Percentiles rank a stretch among this genome's conserved stretches.
Evolutionary conservation across 2,113 vertebrate genomes (phyloP).

Genomic region (Lepisosteus oculatus): DNA sequence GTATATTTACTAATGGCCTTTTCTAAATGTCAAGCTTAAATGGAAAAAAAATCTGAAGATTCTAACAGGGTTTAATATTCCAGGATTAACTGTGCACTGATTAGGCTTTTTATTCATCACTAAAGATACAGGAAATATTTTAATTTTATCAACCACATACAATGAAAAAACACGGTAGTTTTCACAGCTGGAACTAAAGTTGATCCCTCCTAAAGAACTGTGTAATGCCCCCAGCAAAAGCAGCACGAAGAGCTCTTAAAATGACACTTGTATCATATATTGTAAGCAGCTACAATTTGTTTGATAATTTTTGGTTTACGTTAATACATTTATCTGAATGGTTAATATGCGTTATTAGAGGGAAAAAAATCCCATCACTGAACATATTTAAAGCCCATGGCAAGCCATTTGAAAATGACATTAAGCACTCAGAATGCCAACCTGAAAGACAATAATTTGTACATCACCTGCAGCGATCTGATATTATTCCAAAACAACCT

Average conservation of each 20-base stretch:
- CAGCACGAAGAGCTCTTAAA: not conserved
- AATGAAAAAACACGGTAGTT: too few relatives aligned
- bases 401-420: not conserved
- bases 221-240: too few relatives aligned
- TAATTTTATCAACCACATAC: too few relatives aligned
- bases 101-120: too few relatives aligned
- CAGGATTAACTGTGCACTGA: too few relatives aligned
- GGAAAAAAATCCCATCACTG: not conserved
- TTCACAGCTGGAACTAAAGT: too few relatives aligned
- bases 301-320: not conserved
- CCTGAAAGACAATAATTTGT: not conserved
- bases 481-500: not conserved
- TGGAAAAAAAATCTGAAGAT: too few relatives aligned
- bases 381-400: not conserved
- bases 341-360: not conserved
- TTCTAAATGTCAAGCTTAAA: too few relatives aligned
- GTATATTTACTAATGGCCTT: too few relatives aligned
- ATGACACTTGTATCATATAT: not conserved
- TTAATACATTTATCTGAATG: conserved; percentile 1
- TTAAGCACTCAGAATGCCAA: not conserved
- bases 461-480: not conserved
- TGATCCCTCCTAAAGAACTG: too few relatives aligned
- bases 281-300: not conserved
- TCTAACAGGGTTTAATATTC: too few relatives aligned
- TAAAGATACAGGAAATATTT: too few relatives aligned